Conservation (phyloP, 2,797 vertebrate genomes). For the Halcyon chelicuti region DNA sequence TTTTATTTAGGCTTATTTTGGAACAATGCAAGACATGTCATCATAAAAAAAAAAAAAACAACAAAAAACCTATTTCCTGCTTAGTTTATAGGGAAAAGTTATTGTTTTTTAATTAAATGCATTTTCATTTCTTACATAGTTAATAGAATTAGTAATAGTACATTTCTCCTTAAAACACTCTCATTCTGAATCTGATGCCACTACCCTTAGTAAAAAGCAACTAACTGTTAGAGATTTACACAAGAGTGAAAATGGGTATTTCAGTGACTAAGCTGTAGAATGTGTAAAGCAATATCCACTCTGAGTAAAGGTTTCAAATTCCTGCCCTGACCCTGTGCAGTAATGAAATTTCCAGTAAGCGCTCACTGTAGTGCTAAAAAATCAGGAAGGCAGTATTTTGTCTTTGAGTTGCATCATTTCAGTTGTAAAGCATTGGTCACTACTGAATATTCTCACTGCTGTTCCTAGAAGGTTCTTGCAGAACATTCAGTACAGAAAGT, state of each 20-base stretch:
- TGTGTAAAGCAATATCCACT: neutral
- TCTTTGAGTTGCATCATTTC: neutral
- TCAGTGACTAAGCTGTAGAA: neutral
- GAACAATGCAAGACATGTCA: neutral
- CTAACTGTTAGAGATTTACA: neutral
- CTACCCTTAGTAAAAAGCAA: neutral
- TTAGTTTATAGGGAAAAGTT: neutral
- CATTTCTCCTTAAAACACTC: neutral
- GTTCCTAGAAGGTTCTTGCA: neutral
- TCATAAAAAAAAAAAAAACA: neutral
- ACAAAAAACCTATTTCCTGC: neutral
- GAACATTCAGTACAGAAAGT: neutral
- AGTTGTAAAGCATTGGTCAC: neutral
- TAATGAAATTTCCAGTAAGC: slow-evolving; percentile 31
- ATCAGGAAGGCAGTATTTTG: neutral
- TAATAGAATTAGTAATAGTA: neutral
- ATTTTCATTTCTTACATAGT: neutral
- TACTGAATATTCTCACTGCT: neutral
- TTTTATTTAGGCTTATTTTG: neutral
- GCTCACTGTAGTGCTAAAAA: neutral
- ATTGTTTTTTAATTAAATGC: neutral
- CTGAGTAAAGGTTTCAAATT: neutral
- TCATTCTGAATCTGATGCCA: neutral
- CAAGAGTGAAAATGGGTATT: neutral
- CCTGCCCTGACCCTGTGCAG: neutral